Base-by-base conservation (phyloP, 2,113 vertebrate species). In the Ophiodon elongatus region DNA sequence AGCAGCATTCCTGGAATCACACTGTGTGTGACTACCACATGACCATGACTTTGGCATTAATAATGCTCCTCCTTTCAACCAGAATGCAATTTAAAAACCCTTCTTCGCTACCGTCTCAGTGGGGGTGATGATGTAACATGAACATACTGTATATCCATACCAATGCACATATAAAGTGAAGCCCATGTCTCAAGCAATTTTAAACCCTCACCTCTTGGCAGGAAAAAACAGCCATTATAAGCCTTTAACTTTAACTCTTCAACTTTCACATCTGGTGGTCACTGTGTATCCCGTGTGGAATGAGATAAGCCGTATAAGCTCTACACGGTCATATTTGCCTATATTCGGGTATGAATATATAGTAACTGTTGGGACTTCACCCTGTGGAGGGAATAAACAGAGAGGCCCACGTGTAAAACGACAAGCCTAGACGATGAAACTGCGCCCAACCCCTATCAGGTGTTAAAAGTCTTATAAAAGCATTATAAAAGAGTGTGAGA, bases 61-160 rank as follows among this genome's bases (percentile, higher is more conserved):
- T 72, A 14, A 39, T 43, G 13, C 60, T 37, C 35, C 21, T 67
- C 25, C 35, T 52, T 65, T 76, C 7, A 67, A 25, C 17, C 15
- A 2, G 7, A 27, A 59, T n/a, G 39, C 31, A 59, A 33, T 71
- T 69, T 13, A 27, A 25, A 47, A 72, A 54, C 64, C 11, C 9
- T 19, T 69, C 4, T 37, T 33, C 1, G 0, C 31, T 35, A 21
- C 9, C 1, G 8, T 73, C n/a, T 54, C 47, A 54, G 47, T 59
- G n/a, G 52, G 52, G n/a, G 35, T 27, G 70, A 13, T 72, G 14
- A 54, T 56, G 52, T 57, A 57, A 73, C 70, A 59, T 8, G n/a
- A 59, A 14, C 54, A 59, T 59, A 23, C 5, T 13, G 54, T 57
- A 57, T 39, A 35, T 31, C 21, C 19, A 68, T 19, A 5, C 25